Evolutionary conservation across 2,113 vertebrate species (phyloP), one percentile per base, ranked within the genome.

Genomic region (Megaceryle maxima): DNA sequence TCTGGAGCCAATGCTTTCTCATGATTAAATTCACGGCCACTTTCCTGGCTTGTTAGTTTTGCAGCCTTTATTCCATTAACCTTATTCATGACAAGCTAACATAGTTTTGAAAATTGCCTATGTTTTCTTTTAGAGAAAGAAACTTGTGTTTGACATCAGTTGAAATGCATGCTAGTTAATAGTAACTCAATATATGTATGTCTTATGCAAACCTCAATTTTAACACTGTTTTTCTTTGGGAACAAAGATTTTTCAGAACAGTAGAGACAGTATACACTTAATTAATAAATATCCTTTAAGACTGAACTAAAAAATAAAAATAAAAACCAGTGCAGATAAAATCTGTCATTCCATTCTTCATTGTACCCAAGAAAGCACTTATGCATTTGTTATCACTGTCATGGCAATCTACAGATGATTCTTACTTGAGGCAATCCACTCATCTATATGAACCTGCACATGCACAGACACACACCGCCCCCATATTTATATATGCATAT

Each of bases 21-120:
- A 80, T 74, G 1, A 93, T 91, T 83, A 92, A 96, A 93, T 88
- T 77, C 68, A 81, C n/a, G 28, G 33, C n/a, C 46, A 20, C 31
- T 60, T 95, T 83, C 22, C 73, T 67, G 31, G 16, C 60, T 91
- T 81, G 31, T 50, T 87, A 80, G 63, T 59, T 90, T 77, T 64
- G 26, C 60, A 81, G 59, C n/a, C 51, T 83, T 94, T 85, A 18
- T 90, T 90, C 35, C 29, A 19, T 68, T 92, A 90, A 50, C 16
- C 22, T 46, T 73, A 83, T 28, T 67, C 50, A 70, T 26, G 46
- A 67, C 17, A 80, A 92, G 35, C 9, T 82, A 84, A 74, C 8
- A 50, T 0, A 43, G n/a, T 33, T 92, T 91, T 56, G 43, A 83
- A 92, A 84, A 87, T 87, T 37, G 73, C 5, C 18, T 57, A 3